Conservation (phyloP, 2,888 invertebrate genomes). For the Cactoblastis cactorum region DNA sequence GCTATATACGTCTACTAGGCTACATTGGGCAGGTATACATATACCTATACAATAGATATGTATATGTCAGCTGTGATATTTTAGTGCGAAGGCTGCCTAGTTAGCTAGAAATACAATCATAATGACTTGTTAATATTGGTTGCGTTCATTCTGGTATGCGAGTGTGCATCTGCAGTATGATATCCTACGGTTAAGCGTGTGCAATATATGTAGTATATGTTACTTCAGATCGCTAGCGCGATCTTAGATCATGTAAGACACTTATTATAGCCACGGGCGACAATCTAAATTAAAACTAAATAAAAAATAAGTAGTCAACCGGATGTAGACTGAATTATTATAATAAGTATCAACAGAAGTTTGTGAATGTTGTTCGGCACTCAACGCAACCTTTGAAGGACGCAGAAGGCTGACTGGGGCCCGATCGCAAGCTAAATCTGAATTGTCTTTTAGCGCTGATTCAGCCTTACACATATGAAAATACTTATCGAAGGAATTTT, state of each 20-base stretch:
- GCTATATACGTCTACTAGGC: neutral
- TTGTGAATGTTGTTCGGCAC: slow-evolving; percentile 49
- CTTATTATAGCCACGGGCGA: neutral
- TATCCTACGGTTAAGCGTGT: no score
- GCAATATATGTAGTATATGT: no score
- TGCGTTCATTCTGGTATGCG: no score
- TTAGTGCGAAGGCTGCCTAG: neutral
- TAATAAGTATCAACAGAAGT: slow-evolving; percentile 30
- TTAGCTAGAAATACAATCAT: neutral
- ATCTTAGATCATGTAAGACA: neutral
- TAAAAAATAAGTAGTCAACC: slow-evolving; percentile 15
- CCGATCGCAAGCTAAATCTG: slow-evolving; percentile 10
- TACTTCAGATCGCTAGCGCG: no score
- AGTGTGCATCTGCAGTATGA: no score
- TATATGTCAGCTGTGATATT: neutral
- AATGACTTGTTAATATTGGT: neutral
- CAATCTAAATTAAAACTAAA: neutral
- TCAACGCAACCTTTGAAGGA: slow-evolving; percentile 46
- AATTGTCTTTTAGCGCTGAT: neutral
- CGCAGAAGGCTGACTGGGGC: slow-evolving; percentile 29
- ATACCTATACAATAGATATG: no score
- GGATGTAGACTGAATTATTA: slow-evolving; percentile 30
- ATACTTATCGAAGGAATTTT: no score
- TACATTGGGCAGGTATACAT: neutral
- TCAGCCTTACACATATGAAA: neutral